phyloP scores from a whole-genome alignment of 2,113 vertebrate genomes.

The Paratilapia polleni region DNA sequence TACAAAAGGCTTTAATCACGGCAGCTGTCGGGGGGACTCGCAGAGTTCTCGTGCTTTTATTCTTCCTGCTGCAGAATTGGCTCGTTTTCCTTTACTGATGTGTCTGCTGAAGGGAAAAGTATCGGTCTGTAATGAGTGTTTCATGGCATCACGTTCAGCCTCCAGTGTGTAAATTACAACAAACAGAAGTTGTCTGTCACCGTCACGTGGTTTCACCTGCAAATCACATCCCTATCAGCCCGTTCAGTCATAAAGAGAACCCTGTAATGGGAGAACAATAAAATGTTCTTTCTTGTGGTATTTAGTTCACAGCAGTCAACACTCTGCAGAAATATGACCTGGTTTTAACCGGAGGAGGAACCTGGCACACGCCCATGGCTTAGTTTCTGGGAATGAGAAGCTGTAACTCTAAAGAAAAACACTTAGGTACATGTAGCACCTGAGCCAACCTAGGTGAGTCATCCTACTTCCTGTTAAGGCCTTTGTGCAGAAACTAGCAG shows the following conservation, averaged over 20 bases:
- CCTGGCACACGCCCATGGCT: neutral
- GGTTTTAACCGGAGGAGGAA: neutral
- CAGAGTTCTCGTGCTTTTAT: neutral
- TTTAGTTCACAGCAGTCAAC: neutral
- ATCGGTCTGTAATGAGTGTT: neutral
- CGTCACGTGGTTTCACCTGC: accelerated
- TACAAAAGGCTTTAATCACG: slow-evolving; percentile 23
- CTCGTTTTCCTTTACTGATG: too few species aligned
- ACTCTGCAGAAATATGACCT: neutral
- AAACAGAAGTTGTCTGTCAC: too few species aligned
- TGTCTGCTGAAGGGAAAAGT: too few species aligned
- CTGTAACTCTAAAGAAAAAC: neutral
- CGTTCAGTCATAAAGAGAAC: neutral
- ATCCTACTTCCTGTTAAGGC: neutral
- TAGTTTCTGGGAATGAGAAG: neutral
- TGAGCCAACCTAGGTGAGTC: neutral
- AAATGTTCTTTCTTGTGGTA: neutral
- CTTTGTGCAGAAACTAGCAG: neutral
- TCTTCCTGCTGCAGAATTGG: too few species aligned
- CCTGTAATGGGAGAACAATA: neutral
- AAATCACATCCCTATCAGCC: too few species aligned
- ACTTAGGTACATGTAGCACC: neutral
- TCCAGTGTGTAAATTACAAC: too few species aligned
- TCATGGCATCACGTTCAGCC: neutral
- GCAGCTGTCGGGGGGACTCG: neutral